Conservation (phyloP, 2,113 vertebrate species). For the Mirza zaza region DNA sequence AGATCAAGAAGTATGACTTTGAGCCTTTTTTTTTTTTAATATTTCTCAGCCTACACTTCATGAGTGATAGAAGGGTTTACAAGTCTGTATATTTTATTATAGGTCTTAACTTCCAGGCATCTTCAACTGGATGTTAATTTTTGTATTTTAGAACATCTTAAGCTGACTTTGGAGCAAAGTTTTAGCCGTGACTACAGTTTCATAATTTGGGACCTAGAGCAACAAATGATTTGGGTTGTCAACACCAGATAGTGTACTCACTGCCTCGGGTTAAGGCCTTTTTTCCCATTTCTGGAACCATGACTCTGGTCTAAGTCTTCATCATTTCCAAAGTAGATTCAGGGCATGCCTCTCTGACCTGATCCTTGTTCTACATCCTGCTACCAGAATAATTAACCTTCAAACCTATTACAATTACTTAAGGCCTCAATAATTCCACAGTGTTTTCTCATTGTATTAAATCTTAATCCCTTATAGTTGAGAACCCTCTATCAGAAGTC, state of each 20-base stretch:
- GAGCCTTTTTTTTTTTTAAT: neutral
- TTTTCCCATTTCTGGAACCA: neutral
- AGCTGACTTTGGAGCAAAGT: neutral
- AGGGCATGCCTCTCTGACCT: neutral
- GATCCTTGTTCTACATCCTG: neutral
- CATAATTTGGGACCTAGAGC: neutral
- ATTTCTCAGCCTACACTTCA: neutral
- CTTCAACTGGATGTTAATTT: conserved; percentile 27
- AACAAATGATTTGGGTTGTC: neutral
- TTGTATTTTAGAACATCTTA: conserved; percentile 3
- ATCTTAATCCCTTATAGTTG: neutral
- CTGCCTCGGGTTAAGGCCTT: neutral
- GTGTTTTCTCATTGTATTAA: neutral
- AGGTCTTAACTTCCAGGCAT: neutral
- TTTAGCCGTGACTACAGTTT: neutral
- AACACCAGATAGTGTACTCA: neutral
- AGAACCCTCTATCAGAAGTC: conserved; percentile 20
- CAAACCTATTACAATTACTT: conserved; percentile 4
- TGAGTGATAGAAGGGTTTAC: neutral
- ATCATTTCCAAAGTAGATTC: neutral
- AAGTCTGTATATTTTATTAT: neutral
- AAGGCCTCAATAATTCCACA: neutral
- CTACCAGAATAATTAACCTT: conserved; percentile 32
- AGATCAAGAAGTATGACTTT: neutral
- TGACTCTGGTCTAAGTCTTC: neutral